These are phyloP conservation scores for Lutraria rhynchaena DNA, from an alignment of 1,140 invertebrate species.

Conservation along the genomic window DNA sequence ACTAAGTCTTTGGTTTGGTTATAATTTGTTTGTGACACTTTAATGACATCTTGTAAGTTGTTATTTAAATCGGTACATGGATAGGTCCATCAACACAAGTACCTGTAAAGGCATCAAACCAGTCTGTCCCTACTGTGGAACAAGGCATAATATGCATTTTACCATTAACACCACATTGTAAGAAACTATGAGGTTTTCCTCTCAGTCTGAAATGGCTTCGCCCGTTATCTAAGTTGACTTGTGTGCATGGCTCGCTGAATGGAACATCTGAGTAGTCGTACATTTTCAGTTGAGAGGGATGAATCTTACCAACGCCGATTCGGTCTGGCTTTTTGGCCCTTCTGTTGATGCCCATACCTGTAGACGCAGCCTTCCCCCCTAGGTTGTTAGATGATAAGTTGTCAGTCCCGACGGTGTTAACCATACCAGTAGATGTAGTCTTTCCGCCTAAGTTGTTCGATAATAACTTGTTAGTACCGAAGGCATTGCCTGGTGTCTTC, in stretches of 20 bases:
- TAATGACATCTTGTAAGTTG: no score
- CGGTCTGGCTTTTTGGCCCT: neutral
- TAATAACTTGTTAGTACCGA: no score
- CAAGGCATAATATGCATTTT: slow-evolving; percentile 37
- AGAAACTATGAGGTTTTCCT: slow-evolving; percentile 26
- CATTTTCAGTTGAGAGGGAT: slow-evolving; percentile 39
- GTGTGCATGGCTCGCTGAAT: slow-evolving; percentile 43
- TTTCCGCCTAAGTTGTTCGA: no score
- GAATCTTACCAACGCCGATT: neutral
- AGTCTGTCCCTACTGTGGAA: slow-evolving; percentile 17
- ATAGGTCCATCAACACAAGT: slow-evolving; percentile 55
- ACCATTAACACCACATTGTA: slow-evolving; percentile 43
- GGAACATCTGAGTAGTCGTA: slow-evolving; percentile 39
- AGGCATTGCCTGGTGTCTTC: no score
- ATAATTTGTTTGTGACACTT: no score
- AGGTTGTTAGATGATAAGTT: no score
- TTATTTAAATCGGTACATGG: slow-evolving; percentile 10
- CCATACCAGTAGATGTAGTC: no score
- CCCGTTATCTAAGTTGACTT: slow-evolving; percentile 23
- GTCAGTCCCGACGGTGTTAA: no score
- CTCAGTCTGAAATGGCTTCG: slow-evolving; percentile 32
- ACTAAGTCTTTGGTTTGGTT: no score
- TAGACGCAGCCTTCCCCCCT: neutral
- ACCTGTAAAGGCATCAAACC: slow-evolving; percentile 38
- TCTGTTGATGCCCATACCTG: no score